These are phyloP conservation scores for Cyprinodon brontotheroides DNA, from an alignment of 2,113 vertebrate genomes.

Conservation along the genomic window DNA sequence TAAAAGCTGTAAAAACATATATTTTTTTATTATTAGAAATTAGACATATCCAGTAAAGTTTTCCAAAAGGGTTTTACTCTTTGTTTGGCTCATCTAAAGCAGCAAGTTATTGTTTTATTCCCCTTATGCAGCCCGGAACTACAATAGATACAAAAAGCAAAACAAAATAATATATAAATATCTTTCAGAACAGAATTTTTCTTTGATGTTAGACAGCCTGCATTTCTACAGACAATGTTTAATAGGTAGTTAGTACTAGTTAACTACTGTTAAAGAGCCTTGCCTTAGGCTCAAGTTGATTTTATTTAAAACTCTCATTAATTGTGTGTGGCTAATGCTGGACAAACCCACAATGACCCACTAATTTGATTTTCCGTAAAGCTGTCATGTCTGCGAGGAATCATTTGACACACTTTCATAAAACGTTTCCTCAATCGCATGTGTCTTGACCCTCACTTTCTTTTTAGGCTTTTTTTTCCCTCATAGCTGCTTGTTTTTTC, in stretches of 20 bases:
- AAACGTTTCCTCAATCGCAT: not conserved
- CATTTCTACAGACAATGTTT: conserved; percentile 43
- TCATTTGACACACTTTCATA: conserved; percentile 26
- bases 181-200: not conserved
- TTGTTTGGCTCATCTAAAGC: too few relatives aligned
- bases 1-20: too few relatives aligned
- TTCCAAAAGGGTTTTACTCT: too few relatives aligned
- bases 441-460: not conserved
- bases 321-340: conserved; percentile 24
- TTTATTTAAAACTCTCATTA: conserved; percentile 63
- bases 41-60: too few relatives aligned
- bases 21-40: too few relatives aligned
- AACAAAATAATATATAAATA: too few relatives aligned
- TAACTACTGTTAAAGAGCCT: conserved; percentile 47
- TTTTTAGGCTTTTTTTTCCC: not conserved
- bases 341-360: conserved; percentile 15
- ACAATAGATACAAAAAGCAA: too few relatives aligned
- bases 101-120: too few relatives aligned
- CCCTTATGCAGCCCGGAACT: too few relatives aligned
- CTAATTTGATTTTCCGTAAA: conserved; percentile 22
- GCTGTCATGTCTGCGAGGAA: conserved; percentile 13
- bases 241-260: conserved; percentile 55
- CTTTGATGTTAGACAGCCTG: conserved; percentile 45
- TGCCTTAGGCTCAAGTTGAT: conserved; percentile 51
- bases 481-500: not conserved